phyloP scores from a whole-genome alignment of 2,797 vertebrate species.

The Hippocampus kuda region DNA sequence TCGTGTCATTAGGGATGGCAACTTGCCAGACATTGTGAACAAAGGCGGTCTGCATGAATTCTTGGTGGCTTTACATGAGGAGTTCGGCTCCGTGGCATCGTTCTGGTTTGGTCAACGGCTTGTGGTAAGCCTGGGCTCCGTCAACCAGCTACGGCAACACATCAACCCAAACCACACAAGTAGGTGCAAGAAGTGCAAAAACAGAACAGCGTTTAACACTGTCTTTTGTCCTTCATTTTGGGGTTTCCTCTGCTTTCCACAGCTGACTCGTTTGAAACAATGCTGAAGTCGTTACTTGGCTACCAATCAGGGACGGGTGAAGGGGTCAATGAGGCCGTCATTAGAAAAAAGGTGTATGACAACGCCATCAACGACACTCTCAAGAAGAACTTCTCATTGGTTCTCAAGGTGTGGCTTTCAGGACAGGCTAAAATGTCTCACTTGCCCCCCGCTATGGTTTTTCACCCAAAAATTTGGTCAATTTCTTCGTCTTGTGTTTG shows the following conservation, averaged over 20 bases:
- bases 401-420: constrained; percentile 72
- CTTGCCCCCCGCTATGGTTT: background rate
- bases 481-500: background rate
- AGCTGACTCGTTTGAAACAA: constrained; percentile 94
- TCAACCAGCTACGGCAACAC: constrained; percentile 78
- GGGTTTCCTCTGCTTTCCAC: constrained; percentile 12
- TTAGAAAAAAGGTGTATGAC: constrained; percentile 83
- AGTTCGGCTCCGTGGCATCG: constrained; percentile 82
- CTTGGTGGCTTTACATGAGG: constrained; percentile 81
- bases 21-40: constrained; percentile 85
- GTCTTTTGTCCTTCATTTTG: background rate
- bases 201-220: background rate
- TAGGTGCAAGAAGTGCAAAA: constrained; percentile 52
- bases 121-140: constrained; percentile 85
- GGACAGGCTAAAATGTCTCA: background rate
- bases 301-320: constrained; percentile 75
- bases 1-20: constrained; percentile 76
- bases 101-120: constrained; percentile 93
- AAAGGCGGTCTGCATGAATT: constrained; percentile 88
- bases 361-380: constrained; percentile 73
- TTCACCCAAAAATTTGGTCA: background rate
- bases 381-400: constrained; percentile 74
- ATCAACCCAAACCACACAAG: constrained; percentile 86
- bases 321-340: constrained; percentile 64
- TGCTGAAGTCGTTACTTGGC: constrained; percentile 89